These are phyloP conservation scores for Neoascia interrupta DNA, from an alignment of 2,888 invertebrate species.

Conservation along the genomic window DNA sequence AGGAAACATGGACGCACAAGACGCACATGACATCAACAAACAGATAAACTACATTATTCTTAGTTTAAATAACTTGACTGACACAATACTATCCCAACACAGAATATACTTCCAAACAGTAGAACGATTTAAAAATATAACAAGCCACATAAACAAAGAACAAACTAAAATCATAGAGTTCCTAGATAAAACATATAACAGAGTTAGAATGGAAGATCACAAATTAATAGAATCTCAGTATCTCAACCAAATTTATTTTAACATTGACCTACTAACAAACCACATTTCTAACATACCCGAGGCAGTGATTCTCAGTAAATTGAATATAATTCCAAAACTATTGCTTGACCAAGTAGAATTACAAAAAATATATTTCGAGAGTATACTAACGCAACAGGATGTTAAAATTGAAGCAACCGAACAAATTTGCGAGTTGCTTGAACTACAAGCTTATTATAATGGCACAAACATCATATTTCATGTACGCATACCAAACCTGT, in stretches of 20 bases:
- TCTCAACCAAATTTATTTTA: conserved; percentile 43
- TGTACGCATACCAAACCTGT: conserved; percentile 10
- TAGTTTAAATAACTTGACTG: neutral
- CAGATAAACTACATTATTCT: conserved; percentile 15
- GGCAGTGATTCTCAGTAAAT: conserved; percentile 34
- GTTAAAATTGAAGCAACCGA: conserved; percentile 31
- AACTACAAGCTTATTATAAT: conserved; percentile 15
- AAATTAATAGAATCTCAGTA: conserved; percentile 34
- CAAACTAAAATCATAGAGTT: conserved; percentile 25
- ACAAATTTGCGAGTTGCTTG: conserved; percentile 40
- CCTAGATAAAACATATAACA: conserved; percentile 27
- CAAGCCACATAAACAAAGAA: conserved; percentile 38
- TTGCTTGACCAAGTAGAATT: conserved; percentile 41
- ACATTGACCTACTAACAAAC: conserved; percentile 43
- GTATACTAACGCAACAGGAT: conserved; percentile 26
- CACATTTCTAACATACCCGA: conserved; percentile 36
- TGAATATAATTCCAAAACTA: conserved; percentile 51
- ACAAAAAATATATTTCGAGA: conserved; percentile 18
- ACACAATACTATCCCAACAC: conserved; percentile 18
- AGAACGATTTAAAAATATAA: conserved; percentile 42
- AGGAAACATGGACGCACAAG: too few relatives aligned
- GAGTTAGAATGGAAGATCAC: conserved; percentile 25
- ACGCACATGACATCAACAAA: conserved; percentile 5
- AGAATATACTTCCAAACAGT: conserved; percentile 24
- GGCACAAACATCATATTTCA: conserved; percentile 25